phyloP scores from a whole-genome alignment of 2,113 vertebrate genomes.

The Himantopus leucocephalus region DNA sequence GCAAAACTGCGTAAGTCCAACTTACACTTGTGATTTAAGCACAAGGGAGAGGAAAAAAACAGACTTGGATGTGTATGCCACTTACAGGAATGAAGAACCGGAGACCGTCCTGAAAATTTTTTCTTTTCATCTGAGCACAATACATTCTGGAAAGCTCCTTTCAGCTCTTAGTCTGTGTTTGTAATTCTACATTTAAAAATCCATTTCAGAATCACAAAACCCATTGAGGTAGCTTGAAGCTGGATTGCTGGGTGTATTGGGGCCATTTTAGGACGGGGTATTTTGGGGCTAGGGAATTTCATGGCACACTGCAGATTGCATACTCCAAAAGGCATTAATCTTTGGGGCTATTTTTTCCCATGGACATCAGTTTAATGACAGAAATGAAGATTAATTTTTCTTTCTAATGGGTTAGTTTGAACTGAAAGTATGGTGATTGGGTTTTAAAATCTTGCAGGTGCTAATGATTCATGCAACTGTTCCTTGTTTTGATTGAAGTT shows the following conservation, averaged over 20 bases:
- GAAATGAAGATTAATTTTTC: not conserved
- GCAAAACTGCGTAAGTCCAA: constrained; percentile 92
- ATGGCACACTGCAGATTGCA: not conserved
- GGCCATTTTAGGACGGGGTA: not conserved
- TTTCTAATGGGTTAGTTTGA: not conserved
- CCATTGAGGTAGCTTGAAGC: not conserved
- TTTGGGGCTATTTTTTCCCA: not conserved
- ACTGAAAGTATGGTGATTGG: not conserved
- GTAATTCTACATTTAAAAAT: not conserved
- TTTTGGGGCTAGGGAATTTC: not conserved
- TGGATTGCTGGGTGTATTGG: not conserved
- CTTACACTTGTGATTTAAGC: not conserved
- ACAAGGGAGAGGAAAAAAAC: not conserved
- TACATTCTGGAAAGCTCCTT: not conserved
- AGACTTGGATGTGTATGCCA: not conserved
- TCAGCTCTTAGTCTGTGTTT: not conserved
- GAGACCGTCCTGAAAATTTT: not conserved
- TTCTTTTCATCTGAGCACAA: not conserved
- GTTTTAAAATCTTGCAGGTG: not conserved
- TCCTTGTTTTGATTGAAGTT: not conserved
- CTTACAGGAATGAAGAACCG: not conserved
- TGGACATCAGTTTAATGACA: not conserved
- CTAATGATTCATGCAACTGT: not conserved
- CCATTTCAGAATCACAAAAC: not conserved
- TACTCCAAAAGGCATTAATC: not conserved